A percentile compares a stretch with the other conserved stretches of the same genome.
Conservation (phyloP, 2,797 vertebrate species). For the Lagodon rhomboides region DNA sequence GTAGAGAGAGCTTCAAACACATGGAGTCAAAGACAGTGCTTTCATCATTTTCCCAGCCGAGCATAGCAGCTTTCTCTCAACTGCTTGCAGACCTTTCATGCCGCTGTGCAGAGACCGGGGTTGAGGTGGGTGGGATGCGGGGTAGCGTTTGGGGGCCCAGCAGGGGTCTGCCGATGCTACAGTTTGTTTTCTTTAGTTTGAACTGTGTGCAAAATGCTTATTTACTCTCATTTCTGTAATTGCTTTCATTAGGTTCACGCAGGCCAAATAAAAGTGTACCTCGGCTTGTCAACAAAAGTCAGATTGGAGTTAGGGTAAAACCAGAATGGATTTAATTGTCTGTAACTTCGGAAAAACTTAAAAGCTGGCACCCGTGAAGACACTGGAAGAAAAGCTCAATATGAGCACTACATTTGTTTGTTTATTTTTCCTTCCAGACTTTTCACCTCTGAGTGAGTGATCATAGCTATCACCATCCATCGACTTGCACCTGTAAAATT, state of each 20-base stretch:
- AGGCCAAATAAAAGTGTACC: slow-evolving; percentile 50
- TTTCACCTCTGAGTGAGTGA: neutral
- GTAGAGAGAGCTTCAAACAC: slow-evolving; percentile 42
- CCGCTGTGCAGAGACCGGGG: slow-evolving; percentile 8
- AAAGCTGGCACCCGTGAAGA: neutral
- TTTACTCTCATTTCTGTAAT: slow-evolving; percentile 36
- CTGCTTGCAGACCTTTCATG: slow-evolving; percentile 35
- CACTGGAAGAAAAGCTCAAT: neutral
- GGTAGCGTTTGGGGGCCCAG: slow-evolving; percentile 16
- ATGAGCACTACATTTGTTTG: neutral
- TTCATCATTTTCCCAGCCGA: slow-evolving; percentile 48
- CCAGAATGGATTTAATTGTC: slow-evolving; percentile 1
- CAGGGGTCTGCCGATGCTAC: neutral
- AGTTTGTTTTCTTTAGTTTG: slow-evolving; percentile 30
- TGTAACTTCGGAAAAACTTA: neutral
- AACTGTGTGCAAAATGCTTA: slow-evolving; percentile 6
- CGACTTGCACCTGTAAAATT: neutral
- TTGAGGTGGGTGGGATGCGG: slow-evolving; percentile 37
- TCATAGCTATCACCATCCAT: neutral
- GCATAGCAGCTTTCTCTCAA: slow-evolving; percentile 36
- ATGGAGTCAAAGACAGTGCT: slow-evolving; percentile 31
- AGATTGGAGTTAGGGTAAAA: slow-evolving; percentile 14
- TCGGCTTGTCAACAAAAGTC: slow-evolving; percentile 33
- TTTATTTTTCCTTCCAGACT: neutral
- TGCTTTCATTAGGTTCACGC: slow-evolving; percentile 34